Conservation (phyloP, 2,888 invertebrate species). For the Parnassius mnemosyne region DNA sequence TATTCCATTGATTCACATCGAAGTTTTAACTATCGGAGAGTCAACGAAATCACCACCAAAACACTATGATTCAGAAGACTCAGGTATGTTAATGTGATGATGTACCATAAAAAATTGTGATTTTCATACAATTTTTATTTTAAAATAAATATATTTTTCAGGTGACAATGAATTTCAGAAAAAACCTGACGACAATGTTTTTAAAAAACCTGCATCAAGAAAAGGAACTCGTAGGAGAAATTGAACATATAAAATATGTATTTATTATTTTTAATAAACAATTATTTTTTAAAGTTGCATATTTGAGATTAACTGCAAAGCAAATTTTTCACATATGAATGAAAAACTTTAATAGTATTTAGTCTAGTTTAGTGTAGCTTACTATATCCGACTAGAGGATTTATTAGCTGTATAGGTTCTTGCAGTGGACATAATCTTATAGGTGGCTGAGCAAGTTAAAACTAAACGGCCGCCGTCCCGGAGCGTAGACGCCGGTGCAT, state of each 20-base stretch:
- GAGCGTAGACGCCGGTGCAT: no score
- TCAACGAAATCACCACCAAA: no score
- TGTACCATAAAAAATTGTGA: background rate
- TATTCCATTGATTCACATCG: no score
- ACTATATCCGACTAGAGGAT: no score
- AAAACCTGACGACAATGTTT: conserved; percentile 61
- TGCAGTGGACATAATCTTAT: no score
- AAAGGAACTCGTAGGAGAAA: conserved; percentile 63
- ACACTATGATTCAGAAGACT: conserved; percentile 61
- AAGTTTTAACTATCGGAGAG: no score
- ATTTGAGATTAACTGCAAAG: background rate
- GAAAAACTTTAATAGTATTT: background rate
- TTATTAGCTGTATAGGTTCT: no score
- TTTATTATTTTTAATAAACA: background rate
- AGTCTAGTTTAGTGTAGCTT: no score
- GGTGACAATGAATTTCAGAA: conserved; percentile 65
- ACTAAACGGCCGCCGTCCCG: no score
- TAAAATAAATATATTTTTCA: conserved; percentile 36
- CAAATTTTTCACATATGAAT: background rate
- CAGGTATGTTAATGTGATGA: conserved; percentile 47
- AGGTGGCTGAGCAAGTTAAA: no score
- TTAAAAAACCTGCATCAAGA: conserved; percentile 67
- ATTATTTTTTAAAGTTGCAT: background rate
- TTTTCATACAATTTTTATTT: background rate
- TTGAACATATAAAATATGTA: conserved; percentile 32